Evolutionary conservation across 2,888 invertebrate species (phyloP).

Genomic region (Orchesellides sinensis): DNA sequence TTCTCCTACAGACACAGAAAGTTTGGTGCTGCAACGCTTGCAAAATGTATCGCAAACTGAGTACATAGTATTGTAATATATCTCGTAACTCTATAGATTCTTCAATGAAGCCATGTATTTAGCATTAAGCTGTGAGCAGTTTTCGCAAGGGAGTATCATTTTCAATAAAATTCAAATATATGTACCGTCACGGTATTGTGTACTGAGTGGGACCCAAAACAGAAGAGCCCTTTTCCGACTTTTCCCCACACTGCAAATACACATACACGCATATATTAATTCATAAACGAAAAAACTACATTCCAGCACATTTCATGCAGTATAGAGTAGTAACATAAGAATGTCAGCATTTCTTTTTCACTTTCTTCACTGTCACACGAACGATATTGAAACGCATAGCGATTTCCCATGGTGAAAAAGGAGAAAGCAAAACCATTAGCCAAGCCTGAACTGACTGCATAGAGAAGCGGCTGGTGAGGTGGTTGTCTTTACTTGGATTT

Average conservation of each 20-base stretch:
- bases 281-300: no score
- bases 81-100: constrained; percentile 20
- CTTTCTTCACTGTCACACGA: no score
- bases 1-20: not conserved
- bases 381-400: no score
- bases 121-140: not conserved
- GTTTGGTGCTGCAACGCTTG: constrained; percentile 4
- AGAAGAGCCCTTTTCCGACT: not conserved
- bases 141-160: constrained; percentile 33
- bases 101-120: not conserved
- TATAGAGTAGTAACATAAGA: not conserved
- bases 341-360: no score
- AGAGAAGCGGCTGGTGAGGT: no score
- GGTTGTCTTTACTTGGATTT: no score
- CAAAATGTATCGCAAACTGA: constrained; percentile 22
- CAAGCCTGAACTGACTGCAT: no score
- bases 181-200: constrained; percentile 6
- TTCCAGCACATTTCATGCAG: no score
- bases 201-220: not conserved
- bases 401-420: no score
- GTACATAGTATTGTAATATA: constrained; percentile 18
- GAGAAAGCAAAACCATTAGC: no score
- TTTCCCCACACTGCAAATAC: not conserved
- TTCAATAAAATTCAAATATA: constrained; percentile 18
- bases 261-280: not conserved